Evolutionary conservation across 2,888 invertebrate genomes (phyloP), one percentile per base, ranked within the genome.

Genomic region (Drosophila dives): DNA sequence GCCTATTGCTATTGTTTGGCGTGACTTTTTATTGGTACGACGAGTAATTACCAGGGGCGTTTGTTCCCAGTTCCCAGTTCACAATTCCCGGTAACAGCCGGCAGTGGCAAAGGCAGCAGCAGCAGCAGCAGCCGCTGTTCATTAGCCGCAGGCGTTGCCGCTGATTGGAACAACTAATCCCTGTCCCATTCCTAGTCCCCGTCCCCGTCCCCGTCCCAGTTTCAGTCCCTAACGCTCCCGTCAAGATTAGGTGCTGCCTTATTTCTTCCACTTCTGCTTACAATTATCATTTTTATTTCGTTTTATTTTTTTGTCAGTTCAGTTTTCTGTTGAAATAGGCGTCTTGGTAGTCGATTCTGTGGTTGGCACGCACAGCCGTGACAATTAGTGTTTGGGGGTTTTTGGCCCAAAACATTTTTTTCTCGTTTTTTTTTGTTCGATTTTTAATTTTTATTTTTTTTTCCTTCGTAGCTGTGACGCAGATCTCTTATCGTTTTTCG

Each of bases 81-180:
- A 55, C 64, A 78, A 72, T 82, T 82, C 80, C 53, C 62, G 75
- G 81, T 79, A 83, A 79, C 62, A 62, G 67, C 50, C 61, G 67
- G 54, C 63, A 64, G 59, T 75, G 71, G 49, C 63, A 63, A 55
- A 68, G 72, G 51, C 62, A 65, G 49, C 67, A 54, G 69, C 74
- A 68, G 54, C 63, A 64, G 50, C 69, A 50, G 56, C 70, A 51
- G 69, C 73, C 58, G 77, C 45, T 66, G 74, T 90, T 86, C 89
- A 89, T 90, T 90, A 89, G 90, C 86, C 80, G 86, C 90, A 89
- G 86, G 86, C 86, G 86, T 90, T 87, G 90, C 86, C 89, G 76
- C 86, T 90, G 86, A 90, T 87, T 87, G 90, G 89, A 81, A 86
- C 86, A 78, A 80, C 90, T 87, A 86, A 86, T 86, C 89, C 83